phyloP scores from a whole-genome alignment of 2,888 invertebrate genomes.

The Cetonia aurata region DNA sequence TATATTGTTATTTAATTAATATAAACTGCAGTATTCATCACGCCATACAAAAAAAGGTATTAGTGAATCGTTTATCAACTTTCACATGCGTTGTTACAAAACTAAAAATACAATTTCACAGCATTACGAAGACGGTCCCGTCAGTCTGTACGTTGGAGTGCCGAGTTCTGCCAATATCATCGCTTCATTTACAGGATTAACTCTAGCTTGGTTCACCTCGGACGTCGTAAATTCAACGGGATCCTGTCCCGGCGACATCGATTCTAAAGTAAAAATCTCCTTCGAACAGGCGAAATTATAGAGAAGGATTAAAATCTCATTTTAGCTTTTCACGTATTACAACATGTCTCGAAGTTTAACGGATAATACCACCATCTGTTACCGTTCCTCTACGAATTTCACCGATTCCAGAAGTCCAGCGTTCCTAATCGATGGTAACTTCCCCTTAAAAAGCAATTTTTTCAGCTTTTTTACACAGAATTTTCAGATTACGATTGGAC shows the following conservation, averaged over 20 bases:
- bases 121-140: constrained; percentile 64
- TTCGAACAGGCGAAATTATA: no score
- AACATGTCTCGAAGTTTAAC: constrained; percentile 74
- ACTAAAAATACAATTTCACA: constrained; percentile 42
- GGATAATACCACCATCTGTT: constrained; percentile 74
- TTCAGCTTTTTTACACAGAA: neutral
- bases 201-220: constrained; percentile 76
- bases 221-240: constrained; percentile 59
- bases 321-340: constrained; percentile 62
- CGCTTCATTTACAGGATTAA: constrained; percentile 72
- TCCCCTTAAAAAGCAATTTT: no score
- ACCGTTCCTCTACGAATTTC: constrained; percentile 79
- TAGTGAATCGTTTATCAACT: constrained; percentile 27
- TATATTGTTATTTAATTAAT: constrained; percentile 82
- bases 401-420: constrained; percentile 87
- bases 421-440: constrained; percentile 77
- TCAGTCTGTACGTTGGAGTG: constrained; percentile 76
- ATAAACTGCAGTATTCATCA: constrained; percentile 78
- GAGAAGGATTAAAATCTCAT: neutral
- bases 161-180: constrained; percentile 67
- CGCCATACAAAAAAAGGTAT: constrained; percentile 66
- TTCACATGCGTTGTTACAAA: neutral
- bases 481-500: constrained; percentile 79
- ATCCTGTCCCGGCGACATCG: constrained; percentile 65
- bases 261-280: constrained; percentile 50